Evolutionary conservation across 35 echinoderm and acorn worm species (phyloP).

Genomic region (Hemicentrotus pulcherrimus): DNA sequence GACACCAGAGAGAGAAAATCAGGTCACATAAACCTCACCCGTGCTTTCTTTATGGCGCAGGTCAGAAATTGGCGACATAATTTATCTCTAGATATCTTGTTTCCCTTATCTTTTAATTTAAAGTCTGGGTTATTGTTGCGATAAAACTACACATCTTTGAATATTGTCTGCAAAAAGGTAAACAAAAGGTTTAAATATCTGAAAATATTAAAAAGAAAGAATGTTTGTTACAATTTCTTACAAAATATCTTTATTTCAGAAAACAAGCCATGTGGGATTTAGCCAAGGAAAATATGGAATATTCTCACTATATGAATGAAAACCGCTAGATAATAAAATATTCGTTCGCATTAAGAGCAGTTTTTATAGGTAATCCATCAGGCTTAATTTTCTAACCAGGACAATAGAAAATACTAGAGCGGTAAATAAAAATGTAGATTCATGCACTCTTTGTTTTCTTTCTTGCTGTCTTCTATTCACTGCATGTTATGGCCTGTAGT

Average conservation of each 20-base stretch:
- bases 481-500: background rate
- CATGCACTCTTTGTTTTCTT: background rate
- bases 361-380: conserved; percentile 1
- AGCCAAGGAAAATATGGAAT: background rate
- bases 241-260: background rate
- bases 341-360: background rate
- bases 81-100: too few relatives aligned
- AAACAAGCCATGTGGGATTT: background rate
- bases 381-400: background rate
- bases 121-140: too few relatives aligned
- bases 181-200: too few relatives aligned
- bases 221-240: background rate
- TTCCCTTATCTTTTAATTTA: too few relatives aligned
- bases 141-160: too few relatives aligned
- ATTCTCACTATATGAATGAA: background rate
- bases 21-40: background rate
- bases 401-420: background rate
- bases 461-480: background rate
- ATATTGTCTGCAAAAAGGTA: too few relatives aligned
- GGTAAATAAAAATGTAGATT: background rate
- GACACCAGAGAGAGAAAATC: background rate
- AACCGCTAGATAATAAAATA: background rate
- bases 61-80: background rate
- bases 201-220: background rate
- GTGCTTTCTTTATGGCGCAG: background rate